Percentiles rank a stretch among this genome's conserved stretches.
Evolutionary conservation across 2,797 vertebrate genomes (phyloP).

Genomic region (Caiman crocodilus): DNA sequence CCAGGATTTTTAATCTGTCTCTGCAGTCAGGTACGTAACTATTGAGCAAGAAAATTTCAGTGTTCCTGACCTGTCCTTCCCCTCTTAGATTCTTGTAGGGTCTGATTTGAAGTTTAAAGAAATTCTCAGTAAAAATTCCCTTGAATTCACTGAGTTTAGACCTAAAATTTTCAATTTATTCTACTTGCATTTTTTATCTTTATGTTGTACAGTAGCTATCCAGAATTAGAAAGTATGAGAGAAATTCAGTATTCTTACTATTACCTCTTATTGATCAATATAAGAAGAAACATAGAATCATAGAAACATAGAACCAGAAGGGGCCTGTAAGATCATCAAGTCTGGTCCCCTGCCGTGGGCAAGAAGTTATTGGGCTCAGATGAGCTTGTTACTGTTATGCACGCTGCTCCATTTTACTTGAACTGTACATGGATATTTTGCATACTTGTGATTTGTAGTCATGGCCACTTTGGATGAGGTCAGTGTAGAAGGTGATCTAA

Average conservation of each 20-base stretch:
- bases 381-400: neutral
- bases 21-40: neutral
- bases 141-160: neutral
- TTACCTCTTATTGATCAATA: neutral
- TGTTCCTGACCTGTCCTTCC: neutral
- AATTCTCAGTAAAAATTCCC: accelerated
- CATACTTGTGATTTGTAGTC: neutral
- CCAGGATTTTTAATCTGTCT: neutral
- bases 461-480: neutral
- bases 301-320: no score
- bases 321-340: no score
- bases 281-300: neutral
- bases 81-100: accelerated
- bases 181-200: neutral
- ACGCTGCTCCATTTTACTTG: neutral
- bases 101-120: neutral
- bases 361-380: no score
- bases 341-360: no score
- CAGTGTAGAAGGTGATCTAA: neutral
- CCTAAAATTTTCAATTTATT: neutral
- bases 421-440: neutral
- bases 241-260: neutral
- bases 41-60: neutral
- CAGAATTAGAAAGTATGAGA: neutral
- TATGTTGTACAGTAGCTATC: neutral